Conservation (phyloP, 1,140 invertebrate genomes). For the Pogonomyrmex californicus region DNA sequence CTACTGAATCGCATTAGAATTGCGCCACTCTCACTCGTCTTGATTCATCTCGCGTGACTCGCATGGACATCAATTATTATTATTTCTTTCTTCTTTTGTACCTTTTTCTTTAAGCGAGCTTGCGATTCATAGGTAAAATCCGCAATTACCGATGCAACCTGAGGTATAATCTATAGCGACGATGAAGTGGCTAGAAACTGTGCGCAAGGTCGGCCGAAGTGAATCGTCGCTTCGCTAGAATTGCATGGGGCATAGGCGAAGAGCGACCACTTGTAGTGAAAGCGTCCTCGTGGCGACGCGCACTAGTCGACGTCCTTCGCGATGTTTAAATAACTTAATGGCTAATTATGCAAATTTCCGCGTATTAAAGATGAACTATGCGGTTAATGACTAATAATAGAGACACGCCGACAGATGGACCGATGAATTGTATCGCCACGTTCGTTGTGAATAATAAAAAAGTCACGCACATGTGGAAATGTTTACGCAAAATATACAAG, state of each 20-base stretch:
- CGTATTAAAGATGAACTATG: slow-evolving; percentile 25
- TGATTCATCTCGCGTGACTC: slow-evolving; percentile 18
- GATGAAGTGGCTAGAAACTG: slow-evolving; percentile 47
- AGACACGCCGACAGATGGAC: not conserved
- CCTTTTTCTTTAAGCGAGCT: not conserved
- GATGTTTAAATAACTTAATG: slow-evolving; percentile 56
- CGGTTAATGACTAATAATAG: slow-evolving; percentile 45
- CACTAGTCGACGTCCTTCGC: slow-evolving; percentile 47
- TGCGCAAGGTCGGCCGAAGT: slow-evolving; percentile 36
- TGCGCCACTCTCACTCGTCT: slow-evolving; percentile 25
- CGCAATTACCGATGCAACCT: slow-evolving; percentile 40
- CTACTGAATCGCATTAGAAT: slow-evolving; percentile 34
- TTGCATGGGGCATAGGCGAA: not conserved
- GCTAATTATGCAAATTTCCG: slow-evolving; percentile 57
- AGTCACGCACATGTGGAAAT: slow-evolving; percentile 26
- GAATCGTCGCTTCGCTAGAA: slow-evolving; percentile 54
- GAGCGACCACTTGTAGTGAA: slow-evolving; percentile 16
- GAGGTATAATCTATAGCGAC: slow-evolving; percentile 41
- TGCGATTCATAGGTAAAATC: slow-evolving; percentile 40
- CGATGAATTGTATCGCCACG: slow-evolving; percentile 25
- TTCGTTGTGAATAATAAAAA: slow-evolving; percentile 5
- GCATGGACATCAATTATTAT: not conserved
- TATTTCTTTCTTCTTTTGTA: not conserved
- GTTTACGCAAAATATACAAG: not conserved
- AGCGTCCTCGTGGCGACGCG: slow-evolving; percentile 21